phyloP scores from a whole-genome alignment of 1,140 invertebrate species.

The silkworm (Bombyx mori) region ASM3026992v2 NC_085114.1:8946501-8947000 shows the following conservation, averaged over 20 bases:
- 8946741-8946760: constrained; percentile 16
- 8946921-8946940: constrained; percentile 83
- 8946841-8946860: too few species aligned
- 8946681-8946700: constrained; percentile 16
- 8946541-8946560: constrained; percentile 36
- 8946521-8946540: constrained; percentile 55
- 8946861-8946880: constrained; percentile 67
- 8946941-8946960: constrained; percentile 76
- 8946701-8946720: constrained; percentile 22
- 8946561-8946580: constrained; percentile 38
- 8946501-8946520: constrained; percentile 65
- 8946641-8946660: constrained; percentile 25
- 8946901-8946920: constrained; percentile 79
- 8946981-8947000: constrained; percentile 49
- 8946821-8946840: not conserved
- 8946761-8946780: too few species aligned
- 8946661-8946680: constrained; percentile 23
- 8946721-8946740: constrained; percentile 51
- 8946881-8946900: constrained; percentile 75
- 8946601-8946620: constrained; percentile 46
- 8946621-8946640: constrained; percentile 31
- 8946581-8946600: constrained; percentile 43
- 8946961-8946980: constrained; percentile 67
- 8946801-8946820: constrained; percentile 8
- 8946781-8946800: not conserved